Evolutionary conservation across 2,113 vertebrate genomes (phyloP).

Genomic region (Cyphomyrus discorhynchus): DNA sequence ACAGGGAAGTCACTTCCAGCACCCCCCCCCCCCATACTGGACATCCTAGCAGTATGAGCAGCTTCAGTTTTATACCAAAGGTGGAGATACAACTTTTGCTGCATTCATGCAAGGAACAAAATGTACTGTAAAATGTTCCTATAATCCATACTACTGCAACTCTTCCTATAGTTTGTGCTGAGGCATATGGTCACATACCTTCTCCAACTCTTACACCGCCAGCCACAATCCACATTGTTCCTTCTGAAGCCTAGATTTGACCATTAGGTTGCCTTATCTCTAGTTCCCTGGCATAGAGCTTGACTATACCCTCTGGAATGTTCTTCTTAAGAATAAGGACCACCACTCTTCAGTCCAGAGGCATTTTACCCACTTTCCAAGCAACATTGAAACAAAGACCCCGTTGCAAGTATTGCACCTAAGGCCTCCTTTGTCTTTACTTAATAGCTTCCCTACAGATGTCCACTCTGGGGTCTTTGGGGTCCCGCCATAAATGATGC

Average conservation of each 20-base stretch:
- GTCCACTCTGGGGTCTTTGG: neutral
- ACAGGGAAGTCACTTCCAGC: neutral
- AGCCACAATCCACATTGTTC: neutral
- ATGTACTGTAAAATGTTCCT: neutral
- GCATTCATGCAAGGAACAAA: neutral
- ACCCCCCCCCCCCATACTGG: too few species aligned
- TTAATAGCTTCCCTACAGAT: neutral
- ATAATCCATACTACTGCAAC: neutral
- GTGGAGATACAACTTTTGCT: neutral
- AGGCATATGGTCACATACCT: neutral
- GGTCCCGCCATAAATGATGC: neutral
- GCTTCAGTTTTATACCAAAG: neutral
- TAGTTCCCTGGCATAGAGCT: neutral
- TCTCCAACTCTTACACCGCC: neutral
- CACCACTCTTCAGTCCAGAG: neutral
- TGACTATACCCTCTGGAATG: neutral
- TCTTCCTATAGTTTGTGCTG: neutral
- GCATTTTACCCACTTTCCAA: neutral
- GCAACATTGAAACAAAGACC: neutral
- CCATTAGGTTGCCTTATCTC: neutral
- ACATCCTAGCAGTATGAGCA: neutral
- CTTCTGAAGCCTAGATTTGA: neutral
- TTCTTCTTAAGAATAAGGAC: neutral
- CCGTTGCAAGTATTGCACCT: neutral
- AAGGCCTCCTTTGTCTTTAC: neutral